These are phyloP conservation scores for Laticauda laticaudata DNA, from an alignment of 2,113 vertebrate genomes.

Conservation along the genomic window DNA sequence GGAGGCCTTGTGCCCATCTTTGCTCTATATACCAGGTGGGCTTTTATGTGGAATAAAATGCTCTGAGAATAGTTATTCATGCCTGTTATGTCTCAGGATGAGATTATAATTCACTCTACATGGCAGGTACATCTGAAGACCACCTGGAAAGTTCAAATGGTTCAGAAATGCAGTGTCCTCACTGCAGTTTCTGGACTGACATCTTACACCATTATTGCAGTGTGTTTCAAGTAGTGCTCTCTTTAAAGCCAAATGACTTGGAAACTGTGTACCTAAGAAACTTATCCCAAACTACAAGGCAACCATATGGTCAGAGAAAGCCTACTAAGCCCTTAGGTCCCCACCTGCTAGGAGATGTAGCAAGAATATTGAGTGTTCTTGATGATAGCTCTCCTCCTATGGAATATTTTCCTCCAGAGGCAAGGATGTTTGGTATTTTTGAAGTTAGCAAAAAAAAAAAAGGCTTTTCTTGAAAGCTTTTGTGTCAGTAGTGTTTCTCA, in stretches of 20 bases:
- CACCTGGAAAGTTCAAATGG: neutral
- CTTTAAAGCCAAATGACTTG: neutral
- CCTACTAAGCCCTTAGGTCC: neutral
- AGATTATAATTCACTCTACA: neutral
- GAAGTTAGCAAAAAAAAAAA: neutral
- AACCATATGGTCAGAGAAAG: neutral
- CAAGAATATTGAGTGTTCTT: neutral
- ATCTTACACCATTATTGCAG: neutral
- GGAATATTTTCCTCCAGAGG: neutral
- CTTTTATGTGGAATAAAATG: neutral
- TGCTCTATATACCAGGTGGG: neutral
- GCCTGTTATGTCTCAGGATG: neutral
- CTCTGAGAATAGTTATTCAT: neutral
- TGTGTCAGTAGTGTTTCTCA: neutral
- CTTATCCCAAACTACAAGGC: neutral
- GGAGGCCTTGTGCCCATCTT: neutral
- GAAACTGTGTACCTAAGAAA: neutral
- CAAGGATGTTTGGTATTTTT: neutral
- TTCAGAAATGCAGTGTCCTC: neutral
- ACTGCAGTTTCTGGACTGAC: neutral
- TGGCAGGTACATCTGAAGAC: neutral
- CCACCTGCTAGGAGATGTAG: neutral
- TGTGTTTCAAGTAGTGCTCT: neutral
- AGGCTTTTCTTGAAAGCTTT: neutral
- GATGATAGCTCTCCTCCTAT: neutral